Evolutionary conservation across 2,797 vertebrate genomes (phyloP).

Genomic region (Fistularia commersonii): DNA sequence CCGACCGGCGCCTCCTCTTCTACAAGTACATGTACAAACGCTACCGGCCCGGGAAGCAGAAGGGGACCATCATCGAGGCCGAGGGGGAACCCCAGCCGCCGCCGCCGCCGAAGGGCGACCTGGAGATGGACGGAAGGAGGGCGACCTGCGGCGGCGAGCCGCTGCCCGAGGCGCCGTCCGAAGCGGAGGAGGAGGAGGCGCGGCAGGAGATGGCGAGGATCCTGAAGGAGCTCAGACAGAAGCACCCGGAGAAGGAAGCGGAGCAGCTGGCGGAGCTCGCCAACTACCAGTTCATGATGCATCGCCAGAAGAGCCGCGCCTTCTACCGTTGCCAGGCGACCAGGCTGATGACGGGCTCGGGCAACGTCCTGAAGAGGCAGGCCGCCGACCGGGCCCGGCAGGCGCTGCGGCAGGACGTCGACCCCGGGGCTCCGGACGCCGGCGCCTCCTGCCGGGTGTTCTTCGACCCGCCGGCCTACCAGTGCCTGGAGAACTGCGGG

Average conservation of each 20-base stretch:
- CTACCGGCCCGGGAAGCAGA: conserved; percentile 87
- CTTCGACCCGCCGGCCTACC: conserved; percentile 90
- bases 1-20: conserved; percentile 92
- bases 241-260: conserved; percentile 89
- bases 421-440: conserved; percentile 72
- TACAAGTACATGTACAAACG: conserved; percentile 94
- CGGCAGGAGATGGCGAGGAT: conserved; percentile 87
- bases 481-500: conserved; percentile 95
- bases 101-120: conserved; percentile 80
- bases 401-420: conserved; percentile 81
- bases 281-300: conserved; percentile 89
- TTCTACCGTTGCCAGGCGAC: conserved; percentile 95
- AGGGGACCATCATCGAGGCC: conserved; percentile 91
- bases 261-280: conserved; percentile 90
- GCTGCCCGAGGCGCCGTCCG: conserved; percentile 74
- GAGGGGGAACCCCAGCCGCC: conserved; percentile 86
- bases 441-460: conserved; percentile 83
- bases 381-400: conserved; percentile 88
- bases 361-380: conserved; percentile 89
- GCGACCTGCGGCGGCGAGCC: conserved; percentile 81
- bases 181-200: conserved; percentile 84
- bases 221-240: conserved; percentile 92
- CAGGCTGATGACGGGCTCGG: conserved; percentile 89
- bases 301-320: conserved; percentile 92
- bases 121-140: conserved; percentile 89